A percentile compares a stretch with the other conserved stretches of the same genome.
Conservation (phyloP, 2,113 vertebrate species). For the Prolemur simus region DNA sequence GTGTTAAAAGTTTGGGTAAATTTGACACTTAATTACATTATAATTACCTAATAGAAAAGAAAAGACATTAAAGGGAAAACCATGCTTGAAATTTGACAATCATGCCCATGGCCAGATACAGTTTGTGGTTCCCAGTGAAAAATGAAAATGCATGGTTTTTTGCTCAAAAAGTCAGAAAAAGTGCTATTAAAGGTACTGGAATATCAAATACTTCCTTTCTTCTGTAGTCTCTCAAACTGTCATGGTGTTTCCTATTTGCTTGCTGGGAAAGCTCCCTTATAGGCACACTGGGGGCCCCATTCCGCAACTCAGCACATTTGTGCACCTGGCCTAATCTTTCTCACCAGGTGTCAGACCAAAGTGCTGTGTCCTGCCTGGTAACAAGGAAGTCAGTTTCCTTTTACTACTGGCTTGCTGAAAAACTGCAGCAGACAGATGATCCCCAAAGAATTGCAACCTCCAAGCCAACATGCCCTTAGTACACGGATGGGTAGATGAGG, state of each 20-base stretch:
- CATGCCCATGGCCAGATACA: neutral
- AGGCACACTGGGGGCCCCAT: accelerated
- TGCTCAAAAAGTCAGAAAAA: neutral
- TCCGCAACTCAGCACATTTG: neutral
- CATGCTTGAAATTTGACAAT: neutral
- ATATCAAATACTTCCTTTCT: neutral
- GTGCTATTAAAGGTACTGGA: neutral
- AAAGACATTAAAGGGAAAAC: neutral
- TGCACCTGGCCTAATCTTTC: neutral
- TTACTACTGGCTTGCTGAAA: neutral
- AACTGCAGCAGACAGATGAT: neutral
- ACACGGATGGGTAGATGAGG: neutral
- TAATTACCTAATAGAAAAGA: neutral
- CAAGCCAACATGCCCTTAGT: neutral
- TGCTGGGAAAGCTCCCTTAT: no score
- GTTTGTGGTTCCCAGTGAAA: neutral
- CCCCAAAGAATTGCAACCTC: neutral
- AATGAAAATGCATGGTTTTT: neutral
- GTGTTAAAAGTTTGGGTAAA: neutral
- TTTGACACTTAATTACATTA: neutral
- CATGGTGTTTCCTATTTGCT: neutral
- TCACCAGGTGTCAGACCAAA: neutral
- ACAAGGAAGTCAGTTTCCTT: neutral
- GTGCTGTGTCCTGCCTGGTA: neutral
- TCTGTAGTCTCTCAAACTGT: neutral